phyloP scores from a whole-genome alignment of 2,113 vertebrate species.

The Diphyllodes magnificus region DNA sequence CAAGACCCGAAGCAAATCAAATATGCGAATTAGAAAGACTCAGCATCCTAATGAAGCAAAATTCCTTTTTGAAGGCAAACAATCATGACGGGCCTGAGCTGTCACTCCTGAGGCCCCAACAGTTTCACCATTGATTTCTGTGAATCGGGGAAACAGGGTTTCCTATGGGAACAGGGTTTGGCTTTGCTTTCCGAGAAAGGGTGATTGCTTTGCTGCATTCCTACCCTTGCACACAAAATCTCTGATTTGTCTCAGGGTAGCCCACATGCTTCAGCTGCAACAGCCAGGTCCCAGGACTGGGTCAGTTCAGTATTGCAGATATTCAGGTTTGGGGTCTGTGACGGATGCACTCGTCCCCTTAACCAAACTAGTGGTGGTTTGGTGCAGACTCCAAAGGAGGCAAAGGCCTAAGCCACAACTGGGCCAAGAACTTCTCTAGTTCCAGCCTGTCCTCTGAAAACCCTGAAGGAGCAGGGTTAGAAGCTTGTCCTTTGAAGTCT shows the following conservation, averaged over 20 bases:
- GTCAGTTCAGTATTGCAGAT: background rate
- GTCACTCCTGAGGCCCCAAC: background rate
- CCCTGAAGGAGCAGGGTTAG: background rate
- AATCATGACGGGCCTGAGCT: background rate
- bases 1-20: background rate
- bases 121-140: background rate
- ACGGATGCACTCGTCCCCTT: accelerated
- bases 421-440: background rate
- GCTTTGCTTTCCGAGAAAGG: background rate
- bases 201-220: background rate
- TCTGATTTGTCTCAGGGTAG: background rate
- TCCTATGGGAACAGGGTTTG: background rate
- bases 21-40: background rate
- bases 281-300: background rate
- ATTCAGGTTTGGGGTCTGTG: background rate
- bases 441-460: background rate
- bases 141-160: background rate
- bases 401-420: background rate
- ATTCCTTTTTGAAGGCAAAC: background rate
- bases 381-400: background rate
- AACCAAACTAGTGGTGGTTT: background rate
- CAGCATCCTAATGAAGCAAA: background rate
- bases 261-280: background rate
- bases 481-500: background rate
- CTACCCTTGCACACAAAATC: background rate